A percentile compares a stretch with the other conserved stretches of the same genome.
Conservation (phyloP, 2,113 vertebrate genomes). For the Mirounga angustirostris region DNA sequence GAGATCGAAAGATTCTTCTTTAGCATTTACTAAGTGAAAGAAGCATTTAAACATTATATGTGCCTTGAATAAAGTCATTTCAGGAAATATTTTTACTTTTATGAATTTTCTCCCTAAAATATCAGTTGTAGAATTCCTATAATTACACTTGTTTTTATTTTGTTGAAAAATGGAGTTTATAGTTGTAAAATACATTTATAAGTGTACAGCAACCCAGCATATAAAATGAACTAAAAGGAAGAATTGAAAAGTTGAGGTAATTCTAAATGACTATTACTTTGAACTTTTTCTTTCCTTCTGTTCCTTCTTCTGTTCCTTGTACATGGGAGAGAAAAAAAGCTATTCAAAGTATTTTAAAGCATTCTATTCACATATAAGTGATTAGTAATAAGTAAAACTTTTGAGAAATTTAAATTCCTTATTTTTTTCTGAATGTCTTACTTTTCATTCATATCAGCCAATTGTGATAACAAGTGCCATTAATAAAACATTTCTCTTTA, state of each 20-base stretch:
- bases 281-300: neutral
- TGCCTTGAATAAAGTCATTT: constrained; percentile 73
- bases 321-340: neutral
- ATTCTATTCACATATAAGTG: constrained; percentile 58
- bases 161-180: constrained; percentile 16
- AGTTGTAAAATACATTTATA: constrained; percentile 33
- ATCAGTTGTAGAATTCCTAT: constrained; percentile 36
- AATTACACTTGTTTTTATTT: constrained; percentile 64
- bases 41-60: constrained; percentile 57
- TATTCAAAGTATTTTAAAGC: constrained; percentile 56
- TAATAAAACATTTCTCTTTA: constrained; percentile 46
- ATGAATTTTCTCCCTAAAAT: constrained; percentile 57
- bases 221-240: constrained; percentile 49
- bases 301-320: neutral
- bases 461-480: neutral
- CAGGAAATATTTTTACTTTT: constrained; percentile 56
- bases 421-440: neutral
- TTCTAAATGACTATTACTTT: constrained; percentile 44
- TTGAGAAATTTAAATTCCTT: neutral
- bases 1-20: constrained; percentile 40
- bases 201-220: neutral
- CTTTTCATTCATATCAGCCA: neutral
- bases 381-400: constrained; percentile 18
- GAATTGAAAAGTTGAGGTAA: constrained; percentile 39
- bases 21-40: constrained; percentile 45